Evolutionary conservation across 2,113 vertebrate genomes (phyloP), one percentile per base, ranked within the genome.

Genomic region (Hippoglossus stenolepis): DNA sequence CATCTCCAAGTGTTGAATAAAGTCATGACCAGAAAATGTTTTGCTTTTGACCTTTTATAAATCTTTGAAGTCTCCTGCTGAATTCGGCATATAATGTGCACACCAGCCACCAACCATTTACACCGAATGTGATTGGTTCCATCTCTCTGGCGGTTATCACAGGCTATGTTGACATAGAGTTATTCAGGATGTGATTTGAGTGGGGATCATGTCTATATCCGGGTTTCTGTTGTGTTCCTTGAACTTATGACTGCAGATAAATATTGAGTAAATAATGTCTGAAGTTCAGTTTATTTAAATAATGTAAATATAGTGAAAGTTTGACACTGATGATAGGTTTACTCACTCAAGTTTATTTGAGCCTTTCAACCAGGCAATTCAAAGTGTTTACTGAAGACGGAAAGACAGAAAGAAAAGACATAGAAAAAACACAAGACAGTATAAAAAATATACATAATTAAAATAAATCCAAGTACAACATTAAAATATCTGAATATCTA

Each of bases 1-100:
- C 5, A 18, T 49, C 1, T 5, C 5, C 4, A 49, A 18, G 17
- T 5, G 2, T 2, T 0, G 0, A 26, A 38, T n/a, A 21, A n/a
- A 23, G n/a, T 6, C 0, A 47, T 12, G 40, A 59, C 0, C 12
- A 7, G 18, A 21, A 20, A 40, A 35, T 0, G 11, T 56, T 56
- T 54, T 12, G 17, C 0, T 18, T 49, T 49, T 17, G 5, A 49
- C 17, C 45, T 49, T 49, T 49, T 49, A 18, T 49, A 20, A 17
- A 9, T 57, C 15, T 18, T 49, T 4, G 3, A 45, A 31, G 43
- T 75, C 5, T 70, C 20, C 14, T 75, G 53, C 4, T 56, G 0
- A 61, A 66, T 71, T 71, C 66, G 65, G 60, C 73, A 13, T n/a
- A 24, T 10, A 43, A 3, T 70, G 1, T 28, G 18, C 0, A n/a